A percentile compares a stretch with the other conserved stretches of the same genome.
Conservation (phyloP, 2,113 vertebrate genomes). For the Otus sunia region DNA sequence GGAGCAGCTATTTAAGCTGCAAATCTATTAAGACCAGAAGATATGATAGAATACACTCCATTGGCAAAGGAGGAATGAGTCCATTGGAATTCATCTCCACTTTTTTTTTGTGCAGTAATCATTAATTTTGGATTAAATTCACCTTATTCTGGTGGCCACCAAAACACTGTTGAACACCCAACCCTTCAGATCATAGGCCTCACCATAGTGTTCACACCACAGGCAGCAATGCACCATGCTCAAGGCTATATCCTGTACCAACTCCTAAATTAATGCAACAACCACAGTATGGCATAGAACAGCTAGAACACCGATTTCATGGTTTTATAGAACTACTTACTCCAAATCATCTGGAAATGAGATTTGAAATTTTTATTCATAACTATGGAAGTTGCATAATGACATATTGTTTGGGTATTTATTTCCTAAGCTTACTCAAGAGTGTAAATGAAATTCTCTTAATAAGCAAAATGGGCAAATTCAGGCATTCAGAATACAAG, state of each 20-base stretch:
- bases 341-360: background rate
- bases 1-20: background rate
- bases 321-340: background rate
- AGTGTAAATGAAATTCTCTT: background rate
- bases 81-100: background rate
- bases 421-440: background rate
- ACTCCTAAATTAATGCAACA: background rate
- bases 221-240: background rate
- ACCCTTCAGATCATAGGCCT: background rate
- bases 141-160: background rate
- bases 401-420: background rate
- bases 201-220: background rate
- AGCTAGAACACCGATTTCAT: background rate
- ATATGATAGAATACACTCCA: background rate
- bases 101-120: background rate
- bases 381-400: background rate
- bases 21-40: background rate
- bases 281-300: background rate
- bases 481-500: background rate
- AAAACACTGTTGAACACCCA: background rate
- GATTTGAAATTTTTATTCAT: background rate
- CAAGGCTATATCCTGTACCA: background rate
- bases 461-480: background rate
- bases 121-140: background rate
- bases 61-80: background rate